Conservation (phyloP, 2,797 vertebrate genomes). For the Alauda arvensis region DNA sequence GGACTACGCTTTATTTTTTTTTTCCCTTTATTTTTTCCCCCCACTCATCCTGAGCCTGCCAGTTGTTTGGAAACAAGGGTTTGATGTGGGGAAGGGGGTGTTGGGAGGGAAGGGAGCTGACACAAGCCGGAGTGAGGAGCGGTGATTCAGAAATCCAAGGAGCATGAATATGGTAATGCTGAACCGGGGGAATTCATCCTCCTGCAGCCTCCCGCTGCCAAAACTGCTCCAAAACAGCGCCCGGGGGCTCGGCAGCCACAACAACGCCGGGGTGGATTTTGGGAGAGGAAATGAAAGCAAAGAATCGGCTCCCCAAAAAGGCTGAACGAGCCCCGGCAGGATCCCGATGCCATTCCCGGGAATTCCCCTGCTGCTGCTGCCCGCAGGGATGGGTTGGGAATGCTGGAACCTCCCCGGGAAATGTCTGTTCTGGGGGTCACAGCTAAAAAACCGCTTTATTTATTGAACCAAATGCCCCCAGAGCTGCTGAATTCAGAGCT, state of each 20-base stretch:
- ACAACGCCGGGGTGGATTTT: not conserved
- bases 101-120: not conserved
- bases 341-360: not conserved
- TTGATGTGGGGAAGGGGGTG: not conserved
- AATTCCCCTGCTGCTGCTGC: conserved; percentile 38
- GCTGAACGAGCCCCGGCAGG: not conserved
- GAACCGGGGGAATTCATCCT: not conserved
- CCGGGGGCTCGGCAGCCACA: conserved; percentile 3
- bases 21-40: not conserved
- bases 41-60: not conserved
- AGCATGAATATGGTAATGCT: fast-evolving
- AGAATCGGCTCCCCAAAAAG: not conserved
- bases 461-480: fast-evolving
- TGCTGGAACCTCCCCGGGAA: not conserved
- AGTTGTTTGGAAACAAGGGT: not conserved
- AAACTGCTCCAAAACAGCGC: not conserved
- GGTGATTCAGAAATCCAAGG: not conserved
- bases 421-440: not conserved
- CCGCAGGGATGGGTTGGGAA: not conserved
- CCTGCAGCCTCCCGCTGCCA: not conserved
- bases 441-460: not conserved
- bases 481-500: not conserved
- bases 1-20: not conserved
- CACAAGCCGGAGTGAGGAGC: not conserved
- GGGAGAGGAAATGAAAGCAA: conserved; percentile 14